These are phyloP conservation scores for Sclerurus mexicanus DNA, from an alignment of 2,113 vertebrate species.

Conservation along the genomic window DNA sequence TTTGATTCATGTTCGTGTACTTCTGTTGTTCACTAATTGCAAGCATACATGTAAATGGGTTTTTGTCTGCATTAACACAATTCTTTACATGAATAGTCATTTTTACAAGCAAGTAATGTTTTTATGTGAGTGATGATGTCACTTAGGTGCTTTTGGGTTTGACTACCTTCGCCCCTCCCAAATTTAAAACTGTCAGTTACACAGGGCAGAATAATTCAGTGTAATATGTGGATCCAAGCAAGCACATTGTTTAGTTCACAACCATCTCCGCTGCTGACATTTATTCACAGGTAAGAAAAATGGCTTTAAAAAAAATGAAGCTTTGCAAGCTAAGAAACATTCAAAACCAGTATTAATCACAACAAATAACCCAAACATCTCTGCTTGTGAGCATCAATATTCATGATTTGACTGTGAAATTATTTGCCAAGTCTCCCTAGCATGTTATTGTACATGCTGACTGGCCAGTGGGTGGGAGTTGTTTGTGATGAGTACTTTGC, in stretches of 20 bases:
- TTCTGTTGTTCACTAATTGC: conserved; percentile 55
- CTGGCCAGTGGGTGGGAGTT: conserved; percentile 40
- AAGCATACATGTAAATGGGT: conserved; percentile 54
- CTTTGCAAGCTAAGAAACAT: background rate
- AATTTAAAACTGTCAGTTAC: background rate
- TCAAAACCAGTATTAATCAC: conserved; percentile 12
- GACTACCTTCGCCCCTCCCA: background rate
- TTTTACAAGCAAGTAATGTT: conserved; percentile 24
- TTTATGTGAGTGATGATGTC: background rate
- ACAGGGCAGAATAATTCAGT: background rate
- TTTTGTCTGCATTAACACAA: conserved; percentile 49
- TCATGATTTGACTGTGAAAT: conserved; percentile 20
- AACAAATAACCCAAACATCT: conserved; percentile 24
- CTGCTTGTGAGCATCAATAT: conserved; percentile 20
- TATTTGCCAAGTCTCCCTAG: conserved; percentile 29
- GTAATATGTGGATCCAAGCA: background rate
- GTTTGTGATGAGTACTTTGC: conserved; percentile 30
- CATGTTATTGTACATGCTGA: conserved; percentile 20
- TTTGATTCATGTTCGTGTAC: conserved; percentile 47
- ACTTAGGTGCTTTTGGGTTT: conserved; percentile 5
- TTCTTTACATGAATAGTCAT: conserved; percentile 23
- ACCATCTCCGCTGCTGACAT: background rate
- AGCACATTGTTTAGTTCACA: background rate
- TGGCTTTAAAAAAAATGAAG: background rate
- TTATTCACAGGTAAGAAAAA: conserved; percentile 6